Base-by-base conservation (phyloP, 2,113 vertebrate species). In the Strix uralensis region DNA sequence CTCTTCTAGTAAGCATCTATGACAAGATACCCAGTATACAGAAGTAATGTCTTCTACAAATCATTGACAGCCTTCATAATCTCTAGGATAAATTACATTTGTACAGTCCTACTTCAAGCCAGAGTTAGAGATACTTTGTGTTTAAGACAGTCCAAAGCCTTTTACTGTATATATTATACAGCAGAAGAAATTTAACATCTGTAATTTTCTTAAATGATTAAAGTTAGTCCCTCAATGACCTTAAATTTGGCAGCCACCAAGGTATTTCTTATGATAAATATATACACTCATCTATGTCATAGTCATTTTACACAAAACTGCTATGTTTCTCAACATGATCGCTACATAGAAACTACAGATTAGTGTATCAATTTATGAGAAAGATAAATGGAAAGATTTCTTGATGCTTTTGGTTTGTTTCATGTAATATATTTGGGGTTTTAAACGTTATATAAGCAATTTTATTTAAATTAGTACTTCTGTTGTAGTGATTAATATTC, bases 401-500 rank as follows among this genome's bases (percentile, higher is more conserved):
- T 70, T 67, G 3, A 32, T 65, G 17, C 0, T 72, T 86, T 72
- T n/a, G 26, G 36, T 17, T 75, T 54, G 55, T 69, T 55, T 15
- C 2, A 34, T 36, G n/a, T 47, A 16, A 66, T 72, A 38, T 73
- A 0, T 19, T 70, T 36, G 15, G 2, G 0, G 55, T 55, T 49
- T 62, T 19, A 62, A 52, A 85, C 30, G 5, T 36, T 44, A 46
- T 16, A 27, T n/a, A 54, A 62, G 18, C 5, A 46, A 21, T 54
- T 73, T 58, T 38, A 65, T 74, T 73, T 57, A 67, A 59, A 8
- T 52, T 10, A 38, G 4, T 34, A 19, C 7, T 73, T 90, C 32
- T 70, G 21, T 57, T 73, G 20, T 12, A 86, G 11, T 40, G 7
- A 21, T 88, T 49, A 67, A 3, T 55, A 71, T 44, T 79, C 14